Percentiles rank a stretch among this genome's conserved stretches.
These are phyloP conservation scores for Strigamia transsilvanica DNA, from an alignment of 2,888 invertebrate species.

Conservation along the genomic window DNA sequence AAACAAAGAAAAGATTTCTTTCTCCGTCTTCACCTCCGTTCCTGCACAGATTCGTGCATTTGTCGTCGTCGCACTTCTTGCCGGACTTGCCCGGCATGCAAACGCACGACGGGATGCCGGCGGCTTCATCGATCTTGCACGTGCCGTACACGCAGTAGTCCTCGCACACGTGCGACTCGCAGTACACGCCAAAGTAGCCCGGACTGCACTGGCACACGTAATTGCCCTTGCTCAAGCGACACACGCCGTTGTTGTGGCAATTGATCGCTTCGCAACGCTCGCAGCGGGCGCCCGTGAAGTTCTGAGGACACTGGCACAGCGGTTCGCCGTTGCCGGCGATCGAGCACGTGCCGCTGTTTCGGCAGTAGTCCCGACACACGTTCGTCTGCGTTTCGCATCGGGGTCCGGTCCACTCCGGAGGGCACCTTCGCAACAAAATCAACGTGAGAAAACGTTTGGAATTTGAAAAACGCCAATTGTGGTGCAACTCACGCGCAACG, in stretches of 20 bases:
- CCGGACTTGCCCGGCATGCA: constrained; percentile 69
- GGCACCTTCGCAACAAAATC: constrained; percentile 66
- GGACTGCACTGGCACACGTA: constrained; percentile 69
- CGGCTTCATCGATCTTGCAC: constrained; percentile 62
- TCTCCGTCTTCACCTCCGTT: constrained; percentile 69
- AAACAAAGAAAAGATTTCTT: constrained; percentile 42
- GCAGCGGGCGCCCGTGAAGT: constrained; percentile 63
- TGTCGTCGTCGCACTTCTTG: constrained; percentile 70
- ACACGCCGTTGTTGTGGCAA: constrained; percentile 72
- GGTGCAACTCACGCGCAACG: constrained; percentile 60
- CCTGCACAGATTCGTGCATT: constrained; percentile 70
- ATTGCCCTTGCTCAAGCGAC: constrained; percentile 50
- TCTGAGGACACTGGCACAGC: constrained; percentile 69
- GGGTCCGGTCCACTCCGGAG: constrained; percentile 72
- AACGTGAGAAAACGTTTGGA: not conserved
- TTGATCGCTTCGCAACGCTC: constrained; percentile 60
- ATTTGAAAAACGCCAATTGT: too few species aligned
- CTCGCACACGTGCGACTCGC: constrained; percentile 66
- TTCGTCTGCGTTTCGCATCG: constrained; percentile 72
- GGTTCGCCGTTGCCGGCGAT: not conserved
- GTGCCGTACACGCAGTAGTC: constrained; percentile 65
- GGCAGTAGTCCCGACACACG: constrained; percentile 67
- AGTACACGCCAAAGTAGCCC: constrained; percentile 68
- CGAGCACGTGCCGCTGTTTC: constrained; percentile 71
- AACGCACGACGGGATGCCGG: constrained; percentile 64